These are phyloP conservation scores for Anagyrus pseudococci DNA, from an alignment of 2,888 invertebrate genomes.

Conservation along the genomic window DNA sequence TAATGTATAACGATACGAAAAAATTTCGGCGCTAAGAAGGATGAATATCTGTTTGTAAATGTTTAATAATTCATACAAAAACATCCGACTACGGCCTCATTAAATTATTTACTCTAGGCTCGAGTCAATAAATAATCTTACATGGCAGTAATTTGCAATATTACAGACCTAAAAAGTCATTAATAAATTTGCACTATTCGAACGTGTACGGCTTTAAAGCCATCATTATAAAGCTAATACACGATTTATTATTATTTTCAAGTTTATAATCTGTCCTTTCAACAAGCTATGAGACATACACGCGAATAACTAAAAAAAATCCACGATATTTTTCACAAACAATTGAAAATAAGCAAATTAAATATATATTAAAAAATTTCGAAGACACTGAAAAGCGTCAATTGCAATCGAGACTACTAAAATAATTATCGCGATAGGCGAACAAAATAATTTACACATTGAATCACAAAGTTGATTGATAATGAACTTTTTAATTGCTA, in stretches of 20 bases:
- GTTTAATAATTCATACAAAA: constrained; percentile 34
- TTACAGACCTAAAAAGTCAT: constrained; percentile 20
- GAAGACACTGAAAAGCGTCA: no score
- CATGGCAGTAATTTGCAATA: constrained; percentile 37
- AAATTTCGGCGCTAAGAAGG: constrained; percentile 28
- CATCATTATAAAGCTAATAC: constrained; percentile 29
- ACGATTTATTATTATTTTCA: constrained; percentile 14
- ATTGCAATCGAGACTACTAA: constrained; percentile 8
- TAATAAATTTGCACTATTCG: constrained; percentile 33
- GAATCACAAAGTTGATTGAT: constrained; percentile 30
- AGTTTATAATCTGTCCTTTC: constrained; percentile 20
- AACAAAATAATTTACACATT: constrained; percentile 31
- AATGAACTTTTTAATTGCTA: constrained; percentile 30
- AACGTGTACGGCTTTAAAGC: constrained; percentile 24
- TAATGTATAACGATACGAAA: constrained; percentile 32
- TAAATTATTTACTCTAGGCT: no score
- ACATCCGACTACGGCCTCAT: constrained; percentile 21
- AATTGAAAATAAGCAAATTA: constrained; percentile 23
- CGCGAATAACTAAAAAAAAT: constrained; percentile 10
- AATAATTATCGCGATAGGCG: constrained; percentile 13
- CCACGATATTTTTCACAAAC: constrained; percentile 2
- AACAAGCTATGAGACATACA: constrained; percentile 22
- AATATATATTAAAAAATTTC: constrained; percentile 29
- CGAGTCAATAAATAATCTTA: constrained; percentile 37
- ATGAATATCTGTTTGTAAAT: constrained; percentile 9